Base-by-base conservation (phyloP, 2,797 vertebrate genomes). In the Hyperoplus lanceolatus region DNA sequence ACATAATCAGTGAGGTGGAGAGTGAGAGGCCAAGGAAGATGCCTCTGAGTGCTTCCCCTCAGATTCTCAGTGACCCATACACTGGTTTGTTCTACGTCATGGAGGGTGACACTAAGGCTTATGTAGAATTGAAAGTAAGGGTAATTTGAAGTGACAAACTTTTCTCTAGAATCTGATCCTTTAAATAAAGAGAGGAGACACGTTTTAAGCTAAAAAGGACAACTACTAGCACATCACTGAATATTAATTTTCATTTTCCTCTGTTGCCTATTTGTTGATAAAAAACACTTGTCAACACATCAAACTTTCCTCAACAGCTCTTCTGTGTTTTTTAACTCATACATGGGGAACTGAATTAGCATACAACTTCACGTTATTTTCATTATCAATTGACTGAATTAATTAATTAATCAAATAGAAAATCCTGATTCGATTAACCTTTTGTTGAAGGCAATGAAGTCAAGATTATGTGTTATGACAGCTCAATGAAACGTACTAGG, bases 1-100 rank as follows among this genome's bases (percentile, higher is more conserved):
- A 69, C 77, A 84, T 82, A 82, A 87, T 85, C 79, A 80, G 58
- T 59, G 29, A 12, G 39, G 64, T 48, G 49, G 49, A 73, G 59
- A 80, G 66, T 10, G 38, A 58, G 29, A 49, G 54, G 48, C 18
- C 60, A 62, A 80, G 71, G 49, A 59, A 58, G 29, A 2, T 76
- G 61, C 76, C 64, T 78, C 38, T 16, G 62, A 68, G 51, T 46
- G 59, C 55, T 65, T 48, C 41, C 70, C 49, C 45, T 69, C 16
- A 18, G 15, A 55, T 38, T 63, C 43, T 58, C 16, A 42, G 10
- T 70, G 50, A 49, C 61, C 66, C 13, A 29, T 50, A 61, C 36
- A 10, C 41, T 68, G 65, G 12, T 69, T 79, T 81, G 54, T 60
- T 69, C 14, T 62, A 13, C 10, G 15, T 21, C 43, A 38, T 38